These are phyloP conservation scores for Lasius platythorax DNA, from an alignment of 2,888 invertebrate species.

Conservation along the genomic window DNA sequence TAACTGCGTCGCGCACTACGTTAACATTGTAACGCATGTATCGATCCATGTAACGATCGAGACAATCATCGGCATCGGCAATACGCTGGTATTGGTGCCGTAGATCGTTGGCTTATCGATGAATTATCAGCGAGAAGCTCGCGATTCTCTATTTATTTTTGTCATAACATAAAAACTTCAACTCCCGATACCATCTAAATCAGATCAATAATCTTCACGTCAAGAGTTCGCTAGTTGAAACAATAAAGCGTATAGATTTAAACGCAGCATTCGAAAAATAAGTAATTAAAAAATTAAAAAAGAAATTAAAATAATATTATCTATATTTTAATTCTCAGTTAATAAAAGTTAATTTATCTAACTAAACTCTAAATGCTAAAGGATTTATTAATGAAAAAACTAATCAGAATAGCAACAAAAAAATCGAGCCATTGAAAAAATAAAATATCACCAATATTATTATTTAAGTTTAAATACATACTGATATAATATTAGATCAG, in stretches of 20 bases:
- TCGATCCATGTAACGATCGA: slow-evolving; percentile 42
- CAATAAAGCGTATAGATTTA: background rate
- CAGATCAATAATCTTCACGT: background rate
- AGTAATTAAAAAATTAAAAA: background rate
- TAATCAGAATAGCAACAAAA: background rate
- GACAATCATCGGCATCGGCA: slow-evolving; percentile 31
- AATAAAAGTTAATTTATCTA: background rate
- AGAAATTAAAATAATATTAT: background rate
- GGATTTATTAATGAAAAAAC: background rate
- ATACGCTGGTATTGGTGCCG: background rate
- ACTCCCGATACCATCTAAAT: slow-evolving; percentile 4
- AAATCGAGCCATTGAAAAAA: background rate
- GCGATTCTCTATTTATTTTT: background rate
- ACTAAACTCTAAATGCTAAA: background rate
- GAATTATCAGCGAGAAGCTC: slow-evolving; percentile 25
- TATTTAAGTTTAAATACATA: background rate
- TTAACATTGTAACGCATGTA: slow-evolving; percentile 19
- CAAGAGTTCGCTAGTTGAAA: background rate
- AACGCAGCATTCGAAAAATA: background rate
- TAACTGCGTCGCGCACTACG: slow-evolving; percentile 38
- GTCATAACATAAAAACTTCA: background rate
- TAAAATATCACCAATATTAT: background rate
- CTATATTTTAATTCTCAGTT: background rate
- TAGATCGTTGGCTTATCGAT: slow-evolving; percentile 24
- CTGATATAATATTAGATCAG: background rate